Percentiles rank a stretch among this genome's conserved stretches.
Evolutionary conservation across 2,888 invertebrate species (phyloP).

Genomic region (Leucania comma): DNA sequence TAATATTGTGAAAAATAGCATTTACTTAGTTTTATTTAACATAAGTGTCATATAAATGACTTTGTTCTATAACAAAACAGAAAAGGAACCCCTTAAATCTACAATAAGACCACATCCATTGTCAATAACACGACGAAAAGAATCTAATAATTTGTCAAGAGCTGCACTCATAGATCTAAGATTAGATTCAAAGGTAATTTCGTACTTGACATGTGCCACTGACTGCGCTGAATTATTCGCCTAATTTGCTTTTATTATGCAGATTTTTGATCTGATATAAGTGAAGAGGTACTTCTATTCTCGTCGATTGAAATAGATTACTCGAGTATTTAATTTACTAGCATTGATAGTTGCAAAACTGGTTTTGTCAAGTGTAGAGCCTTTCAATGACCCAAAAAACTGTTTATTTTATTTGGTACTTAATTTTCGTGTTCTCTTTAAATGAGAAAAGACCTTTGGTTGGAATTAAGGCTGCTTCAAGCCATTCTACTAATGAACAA

Average conservation of each 20-base stretch:
- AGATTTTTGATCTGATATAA: constrained; percentile 80
- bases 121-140: constrained; percentile 45
- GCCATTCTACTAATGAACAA: too few relatives aligned
- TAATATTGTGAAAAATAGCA: background rate
- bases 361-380: background rate
- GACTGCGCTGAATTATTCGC: constrained; percentile 82
- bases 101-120: constrained; percentile 32
- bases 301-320: constrained; percentile 44
- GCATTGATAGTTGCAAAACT: constrained; percentile 11
- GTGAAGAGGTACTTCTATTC: constrained; percentile 75
- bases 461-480: too few relatives aligned
- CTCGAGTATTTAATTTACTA: constrained; percentile 13
- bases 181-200: constrained; percentile 82
- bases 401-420: too few relatives aligned
- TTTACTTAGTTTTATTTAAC: background rate
- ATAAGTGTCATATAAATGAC: background rate
- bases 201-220: constrained; percentile 81
- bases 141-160: constrained; percentile 66
- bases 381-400: background rate
- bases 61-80: background rate
- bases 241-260: constrained; percentile 83
- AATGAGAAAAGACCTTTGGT: too few relatives aligned
- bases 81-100: background rate
- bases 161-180: constrained; percentile 74
- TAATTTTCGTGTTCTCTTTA: too few relatives aligned